phyloP scores from a whole-genome alignment of 2,797 vertebrate genomes.

The Pseudochirops corinnae region DNA sequence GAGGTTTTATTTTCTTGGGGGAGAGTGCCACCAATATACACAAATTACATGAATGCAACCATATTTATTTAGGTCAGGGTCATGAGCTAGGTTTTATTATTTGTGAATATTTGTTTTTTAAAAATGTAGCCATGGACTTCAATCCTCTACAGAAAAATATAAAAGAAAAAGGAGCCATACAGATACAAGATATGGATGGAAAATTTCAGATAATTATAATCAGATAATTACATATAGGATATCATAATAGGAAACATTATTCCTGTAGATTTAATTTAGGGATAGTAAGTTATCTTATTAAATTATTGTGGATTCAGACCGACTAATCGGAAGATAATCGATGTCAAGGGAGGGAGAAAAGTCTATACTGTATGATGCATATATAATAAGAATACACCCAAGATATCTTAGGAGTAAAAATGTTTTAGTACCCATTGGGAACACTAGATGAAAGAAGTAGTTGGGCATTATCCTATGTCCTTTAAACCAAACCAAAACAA shows the following conservation, averaged over 20 bases:
- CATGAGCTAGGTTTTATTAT: neutral
- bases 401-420: conserved; percentile 5
- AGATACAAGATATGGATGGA: neutral
- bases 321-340: neutral
- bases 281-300: neutral
- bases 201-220: neutral
- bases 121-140: conserved; percentile 9
- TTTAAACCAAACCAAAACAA: neutral
- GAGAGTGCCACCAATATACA: conserved; percentile 7
- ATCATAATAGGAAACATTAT: neutral
- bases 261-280: neutral
- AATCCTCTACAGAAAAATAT: conserved; percentile 1
- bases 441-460: conserved; percentile 5
- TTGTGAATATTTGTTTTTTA: conserved; percentile 42
- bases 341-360: neutral
- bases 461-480: neutral
- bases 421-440: neutral
- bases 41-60: neutral
- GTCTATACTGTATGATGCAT: conserved; percentile 5
- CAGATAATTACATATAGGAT: neutral
- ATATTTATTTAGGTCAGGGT: conserved; percentile 8
- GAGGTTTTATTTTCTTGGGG: neutral
- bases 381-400: neutral
- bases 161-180: neutral
- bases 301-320: neutral